Percentiles rank a stretch among this genome's conserved stretches.
These are phyloP conservation scores for Sarcophilus harrisii DNA, from an alignment of 2,797 vertebrate species.

Conservation along the genomic window DNA sequence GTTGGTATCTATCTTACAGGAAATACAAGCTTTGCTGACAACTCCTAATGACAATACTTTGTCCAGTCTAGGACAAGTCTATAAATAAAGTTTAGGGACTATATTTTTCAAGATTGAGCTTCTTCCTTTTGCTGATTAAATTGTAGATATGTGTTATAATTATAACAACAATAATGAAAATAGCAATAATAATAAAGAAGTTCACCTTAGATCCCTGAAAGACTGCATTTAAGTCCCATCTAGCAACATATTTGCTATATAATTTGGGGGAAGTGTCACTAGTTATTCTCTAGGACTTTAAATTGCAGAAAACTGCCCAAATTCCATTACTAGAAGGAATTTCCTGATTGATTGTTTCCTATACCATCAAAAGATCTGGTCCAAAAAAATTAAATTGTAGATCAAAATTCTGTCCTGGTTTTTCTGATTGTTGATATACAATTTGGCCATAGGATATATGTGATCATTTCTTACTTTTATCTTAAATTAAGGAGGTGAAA, in stretches of 20 bases:
- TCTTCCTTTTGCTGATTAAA: neutral
- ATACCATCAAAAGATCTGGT: neutral
- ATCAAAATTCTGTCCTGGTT: neutral
- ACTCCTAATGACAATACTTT: neutral
- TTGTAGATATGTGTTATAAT: neutral
- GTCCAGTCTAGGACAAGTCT: neutral
- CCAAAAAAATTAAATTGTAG: neutral
- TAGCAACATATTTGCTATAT: neutral
- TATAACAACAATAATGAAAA: neutral
- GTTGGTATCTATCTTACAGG: neutral
- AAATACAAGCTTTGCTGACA: neutral
- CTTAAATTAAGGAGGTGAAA: neutral
- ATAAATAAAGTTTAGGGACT: too few species aligned
- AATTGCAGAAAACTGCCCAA: neutral
- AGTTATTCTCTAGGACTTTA: neutral
- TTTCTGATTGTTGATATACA: neutral
- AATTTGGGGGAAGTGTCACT: neutral
- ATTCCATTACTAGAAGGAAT: neutral
- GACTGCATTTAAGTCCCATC: neutral
- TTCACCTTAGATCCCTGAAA: neutral
- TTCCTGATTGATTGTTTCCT: neutral
- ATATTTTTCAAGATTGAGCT: neutral
- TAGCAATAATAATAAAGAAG: neutral
- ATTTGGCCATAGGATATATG: neutral
- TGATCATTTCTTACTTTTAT: neutral